These are phyloP conservation scores for Epizoanthus illoricatus DNA, from an alignment of 92 coral and sea anemone species.

Conservation along the genomic window DNA sequence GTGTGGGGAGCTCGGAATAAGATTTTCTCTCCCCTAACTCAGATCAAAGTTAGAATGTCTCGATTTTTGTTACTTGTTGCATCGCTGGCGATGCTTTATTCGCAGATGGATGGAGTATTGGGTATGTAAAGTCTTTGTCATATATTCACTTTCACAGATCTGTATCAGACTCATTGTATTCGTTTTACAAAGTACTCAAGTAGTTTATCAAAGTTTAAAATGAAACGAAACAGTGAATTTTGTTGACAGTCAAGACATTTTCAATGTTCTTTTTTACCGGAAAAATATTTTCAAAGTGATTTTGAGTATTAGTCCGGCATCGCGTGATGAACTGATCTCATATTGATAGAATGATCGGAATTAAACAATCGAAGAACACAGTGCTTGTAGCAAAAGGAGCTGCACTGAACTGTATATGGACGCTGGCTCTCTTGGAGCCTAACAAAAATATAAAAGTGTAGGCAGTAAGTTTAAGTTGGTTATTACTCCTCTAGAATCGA, in stretches of 20 bases:
- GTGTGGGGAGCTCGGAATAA: not conserved
- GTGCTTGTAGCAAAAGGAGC: not conserved
- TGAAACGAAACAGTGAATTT: too few species aligned
- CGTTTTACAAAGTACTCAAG: not conserved
- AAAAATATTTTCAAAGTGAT: not conserved
- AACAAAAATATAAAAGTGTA: too few species aligned
- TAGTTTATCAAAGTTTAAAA: too few species aligned
- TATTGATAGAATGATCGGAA: too few species aligned
- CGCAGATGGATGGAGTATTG: not conserved
- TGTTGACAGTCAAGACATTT: too few species aligned
- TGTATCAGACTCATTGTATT: not conserved
- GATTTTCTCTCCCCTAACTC: not conserved
- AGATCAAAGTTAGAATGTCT: not conserved
- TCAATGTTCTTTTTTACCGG: not conserved
- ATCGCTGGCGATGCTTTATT: conserved; percentile 4
- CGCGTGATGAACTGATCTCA: not conserved
- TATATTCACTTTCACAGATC: too few species aligned
- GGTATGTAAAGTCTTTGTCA: not conserved
- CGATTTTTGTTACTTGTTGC: not conserved
- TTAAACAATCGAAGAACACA: too few species aligned
- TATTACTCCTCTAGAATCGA: too few species aligned
- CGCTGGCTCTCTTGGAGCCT: too few species aligned
- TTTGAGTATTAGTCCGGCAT: not conserved
- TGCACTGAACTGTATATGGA: too few species aligned
- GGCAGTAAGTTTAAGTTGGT: too few species aligned